These are phyloP conservation scores for Lepilemur septentrionalis DNA, from an alignment of 2,797 vertebrate species.

Conservation along the genomic window DNA sequence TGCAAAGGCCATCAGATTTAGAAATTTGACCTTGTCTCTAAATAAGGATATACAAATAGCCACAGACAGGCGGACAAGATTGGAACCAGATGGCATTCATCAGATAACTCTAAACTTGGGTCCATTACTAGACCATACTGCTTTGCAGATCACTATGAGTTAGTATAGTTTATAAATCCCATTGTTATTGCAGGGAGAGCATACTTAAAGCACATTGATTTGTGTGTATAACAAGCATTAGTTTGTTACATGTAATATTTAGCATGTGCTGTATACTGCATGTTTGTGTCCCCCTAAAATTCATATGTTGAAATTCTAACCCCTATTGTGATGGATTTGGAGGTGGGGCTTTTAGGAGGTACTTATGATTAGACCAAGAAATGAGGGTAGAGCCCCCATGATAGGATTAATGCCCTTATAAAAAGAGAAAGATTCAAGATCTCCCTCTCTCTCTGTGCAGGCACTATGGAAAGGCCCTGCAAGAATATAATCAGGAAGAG, in stretches of 20 bases:
- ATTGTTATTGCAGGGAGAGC: neutral
- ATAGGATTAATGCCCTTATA: neutral
- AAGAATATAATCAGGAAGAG: neutral
- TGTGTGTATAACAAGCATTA: neutral
- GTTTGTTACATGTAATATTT: slow-evolving; percentile 25
- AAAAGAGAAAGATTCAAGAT: neutral
- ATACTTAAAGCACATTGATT: neutral
- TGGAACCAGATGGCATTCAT: slow-evolving; percentile 38
- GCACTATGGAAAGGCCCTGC: neutral
- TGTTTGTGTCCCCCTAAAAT: neutral
- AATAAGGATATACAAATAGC: slow-evolving; percentile 27
- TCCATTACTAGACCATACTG: neutral
- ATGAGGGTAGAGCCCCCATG: neutral
- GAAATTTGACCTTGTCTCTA: slow-evolving; percentile 59
- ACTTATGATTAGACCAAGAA: neutral
- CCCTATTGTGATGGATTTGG: neutral
- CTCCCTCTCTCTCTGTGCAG: neutral
- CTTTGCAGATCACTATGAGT: neutral
- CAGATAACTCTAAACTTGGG: neutral
- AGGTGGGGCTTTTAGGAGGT: neutral
- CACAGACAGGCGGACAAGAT: slow-evolving; percentile 23
- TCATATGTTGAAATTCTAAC: neutral
- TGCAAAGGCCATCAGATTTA: slow-evolving; percentile 39
- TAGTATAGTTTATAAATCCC: neutral
- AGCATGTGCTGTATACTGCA: neutral